A percentile compares a stretch with the other conserved stretches of the same genome.
Conservation (phyloP, 2,888 invertebrate genomes). For the Drosophila mettleri region DNA sequence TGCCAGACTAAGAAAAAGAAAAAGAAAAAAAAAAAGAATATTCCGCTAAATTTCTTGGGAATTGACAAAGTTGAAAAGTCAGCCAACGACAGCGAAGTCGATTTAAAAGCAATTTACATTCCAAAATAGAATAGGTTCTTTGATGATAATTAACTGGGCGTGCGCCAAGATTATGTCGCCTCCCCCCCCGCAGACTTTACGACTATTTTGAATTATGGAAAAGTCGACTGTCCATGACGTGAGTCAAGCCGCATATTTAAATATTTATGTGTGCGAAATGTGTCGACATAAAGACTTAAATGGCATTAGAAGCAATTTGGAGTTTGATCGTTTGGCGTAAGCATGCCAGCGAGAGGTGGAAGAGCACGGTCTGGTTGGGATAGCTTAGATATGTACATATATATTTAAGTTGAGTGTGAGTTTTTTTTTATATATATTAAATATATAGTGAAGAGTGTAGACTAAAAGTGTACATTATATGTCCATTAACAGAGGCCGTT, state of each 20-base stretch:
- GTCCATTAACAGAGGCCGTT: too few relatives aligned
- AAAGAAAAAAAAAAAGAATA: conserved; percentile 11
- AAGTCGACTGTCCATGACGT: conserved; percentile 15
- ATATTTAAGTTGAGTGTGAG: too few relatives aligned
- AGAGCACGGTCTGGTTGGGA: too few relatives aligned
- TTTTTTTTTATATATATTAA: too few relatives aligned
- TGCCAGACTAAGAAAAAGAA: conserved; percentile 26
- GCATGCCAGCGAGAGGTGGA: neutral
- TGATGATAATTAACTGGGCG: conserved; percentile 72
- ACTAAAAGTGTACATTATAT: too few relatives aligned
- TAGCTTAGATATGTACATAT: too few relatives aligned
- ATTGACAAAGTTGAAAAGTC: conserved; percentile 66
- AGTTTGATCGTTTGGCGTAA: neutral
- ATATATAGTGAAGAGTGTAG: too few relatives aligned
- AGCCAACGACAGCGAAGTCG: conserved; percentile 31
- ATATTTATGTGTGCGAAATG: conserved; percentile 8
- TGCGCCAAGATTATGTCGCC: neutral
- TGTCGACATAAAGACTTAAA: neutral
- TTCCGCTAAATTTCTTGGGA: conserved; percentile 24
- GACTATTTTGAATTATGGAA: conserved; percentile 17
- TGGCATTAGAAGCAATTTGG: neutral
- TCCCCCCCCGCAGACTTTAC: conserved; percentile 6
- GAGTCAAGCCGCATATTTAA: neutral
- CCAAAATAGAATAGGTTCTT: conserved; percentile 57
- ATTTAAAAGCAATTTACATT: conserved; percentile 78